These are phyloP conservation scores for Rhodeus uyekii DNA, from an alignment of 2,797 vertebrate genomes.

Conservation along the genomic window DNA sequence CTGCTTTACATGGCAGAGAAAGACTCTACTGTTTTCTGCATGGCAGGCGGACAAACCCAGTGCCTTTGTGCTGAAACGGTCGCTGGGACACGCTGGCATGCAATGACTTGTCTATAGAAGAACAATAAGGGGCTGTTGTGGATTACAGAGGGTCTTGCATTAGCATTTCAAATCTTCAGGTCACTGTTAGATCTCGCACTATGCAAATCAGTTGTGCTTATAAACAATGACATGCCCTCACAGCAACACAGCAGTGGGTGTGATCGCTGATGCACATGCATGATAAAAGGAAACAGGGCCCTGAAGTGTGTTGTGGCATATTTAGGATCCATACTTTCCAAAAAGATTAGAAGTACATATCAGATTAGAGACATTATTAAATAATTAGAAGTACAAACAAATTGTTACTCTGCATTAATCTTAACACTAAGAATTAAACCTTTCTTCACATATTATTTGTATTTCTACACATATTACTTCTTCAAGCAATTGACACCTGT, in stretches of 20 bases:
- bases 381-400: not conserved
- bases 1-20: slow-evolving; percentile 60
- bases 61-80: slow-evolving; percentile 58
- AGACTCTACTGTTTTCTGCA: slow-evolving; percentile 68
- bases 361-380: too few species aligned
- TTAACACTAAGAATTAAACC: not conserved
- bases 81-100: slow-evolving; percentile 49
- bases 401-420: too few species aligned
- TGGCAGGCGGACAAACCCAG: slow-evolving; percentile 56
- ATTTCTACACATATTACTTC: not conserved
- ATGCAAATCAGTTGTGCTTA: slow-evolving; percentile 50
- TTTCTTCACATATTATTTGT: not conserved
- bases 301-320: slow-evolving; percentile 21
- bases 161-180: slow-evolving; percentile 53
- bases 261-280: slow-evolving; percentile 54
- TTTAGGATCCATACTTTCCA: slow-evolving; percentile 3
- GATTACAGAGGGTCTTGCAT: slow-evolving; percentile 37
- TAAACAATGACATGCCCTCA: slow-evolving; percentile 50
- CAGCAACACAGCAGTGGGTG: slow-evolving; percentile 58
- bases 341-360: too few species aligned
- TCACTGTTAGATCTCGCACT: slow-evolving; percentile 69
- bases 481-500: not conserved
- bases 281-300: slow-evolving; percentile 42
- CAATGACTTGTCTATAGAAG: slow-evolving; percentile 47
- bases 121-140: slow-evolving; percentile 50